A percentile compares a stretch with the other conserved stretches of the same genome.
Conservation (phyloP, 2,888 invertebrate species). For the Philereme vetulata region DNA sequence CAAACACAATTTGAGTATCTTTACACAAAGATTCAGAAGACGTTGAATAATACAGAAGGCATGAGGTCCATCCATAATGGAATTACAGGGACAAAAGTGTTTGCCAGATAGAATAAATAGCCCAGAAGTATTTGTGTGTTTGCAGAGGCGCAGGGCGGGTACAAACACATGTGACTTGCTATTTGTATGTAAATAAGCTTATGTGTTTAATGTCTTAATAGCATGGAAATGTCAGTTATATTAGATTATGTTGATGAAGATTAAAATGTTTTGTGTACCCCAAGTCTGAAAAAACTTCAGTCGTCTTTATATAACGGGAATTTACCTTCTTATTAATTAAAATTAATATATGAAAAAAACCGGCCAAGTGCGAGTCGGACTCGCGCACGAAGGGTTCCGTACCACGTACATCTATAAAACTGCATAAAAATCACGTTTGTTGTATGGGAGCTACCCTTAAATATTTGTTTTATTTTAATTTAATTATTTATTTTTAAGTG, state of each 20-base stretch:
- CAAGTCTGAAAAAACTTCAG: too few relatives aligned
- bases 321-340: too few relatives aligned
- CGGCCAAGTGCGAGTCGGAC: too few relatives aligned
- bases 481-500: too few relatives aligned
- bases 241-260: background rate
- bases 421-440: too few relatives aligned
- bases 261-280: too few relatives aligned
- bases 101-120: slow-evolving; percentile 40
- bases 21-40: slow-evolving; percentile 32
- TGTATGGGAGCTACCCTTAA: too few relatives aligned
- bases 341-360: too few relatives aligned
- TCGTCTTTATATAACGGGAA: too few relatives aligned
- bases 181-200: slow-evolving; percentile 33
- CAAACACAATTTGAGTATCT: slow-evolving; percentile 31
- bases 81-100: slow-evolving; percentile 40
- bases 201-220: slow-evolving; percentile 25
- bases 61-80: slow-evolving; percentile 41
- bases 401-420: too few relatives aligned
- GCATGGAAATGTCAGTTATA: slow-evolving; percentile 23
- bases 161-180: slow-evolving; percentile 33
- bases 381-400: too few relatives aligned
- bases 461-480: too few relatives aligned
- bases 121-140: slow-evolving; percentile 39
- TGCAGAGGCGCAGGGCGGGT: slow-evolving; percentile 30
- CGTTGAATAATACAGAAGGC: slow-evolving; percentile 41